Percentiles rank a stretch among this genome's conserved stretches.
Conservation (phyloP, 2,797 vertebrate species). For the Etheostoma nigrum region DNA sequence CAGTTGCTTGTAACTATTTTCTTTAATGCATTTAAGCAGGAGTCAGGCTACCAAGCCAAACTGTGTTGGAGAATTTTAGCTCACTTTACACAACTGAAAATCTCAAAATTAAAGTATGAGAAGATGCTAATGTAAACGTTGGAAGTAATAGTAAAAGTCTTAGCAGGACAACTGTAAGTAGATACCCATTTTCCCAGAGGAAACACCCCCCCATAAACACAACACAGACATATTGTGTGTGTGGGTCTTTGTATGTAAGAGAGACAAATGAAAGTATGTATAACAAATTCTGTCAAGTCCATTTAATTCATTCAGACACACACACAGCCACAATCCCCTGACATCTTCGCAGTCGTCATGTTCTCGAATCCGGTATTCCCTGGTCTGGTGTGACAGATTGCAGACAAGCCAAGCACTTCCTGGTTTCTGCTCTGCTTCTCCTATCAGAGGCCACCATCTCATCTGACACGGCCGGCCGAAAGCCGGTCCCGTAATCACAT, state of each 20-base stretch:
- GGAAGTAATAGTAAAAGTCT: background rate
- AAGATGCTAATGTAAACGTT: conserved; percentile 3
- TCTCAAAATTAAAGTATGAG: background rate
- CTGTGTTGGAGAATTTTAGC: too few species aligned
- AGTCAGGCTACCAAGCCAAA: background rate
- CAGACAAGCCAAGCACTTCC: conserved; percentile 70
- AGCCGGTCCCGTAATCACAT: conserved; percentile 77
- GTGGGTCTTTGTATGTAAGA: background rate
- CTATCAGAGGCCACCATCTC: conserved; percentile 69
- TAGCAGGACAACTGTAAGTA: background rate
- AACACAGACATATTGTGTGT: conserved; percentile 45
- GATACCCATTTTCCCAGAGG: background rate
- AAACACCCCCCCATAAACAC: conserved; percentile 1
- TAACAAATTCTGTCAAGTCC: conserved; percentile 26
- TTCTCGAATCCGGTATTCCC: conserved; percentile 23
- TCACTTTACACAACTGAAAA: background rate
- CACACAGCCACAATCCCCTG: conserved; percentile 19
- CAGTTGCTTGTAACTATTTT: too few species aligned
- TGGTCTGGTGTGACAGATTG: conserved; percentile 57
- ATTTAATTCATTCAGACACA: conserved; percentile 52
- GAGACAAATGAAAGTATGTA: conserved; percentile 21
- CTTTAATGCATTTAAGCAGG: background rate
- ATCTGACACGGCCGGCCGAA: conserved; percentile 59
- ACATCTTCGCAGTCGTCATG: conserved; percentile 8
- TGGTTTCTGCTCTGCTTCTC: conserved; percentile 65